Evolutionary conservation across 2,888 invertebrate genomes (phyloP).

Genomic region (Plebejus anna): DNA sequence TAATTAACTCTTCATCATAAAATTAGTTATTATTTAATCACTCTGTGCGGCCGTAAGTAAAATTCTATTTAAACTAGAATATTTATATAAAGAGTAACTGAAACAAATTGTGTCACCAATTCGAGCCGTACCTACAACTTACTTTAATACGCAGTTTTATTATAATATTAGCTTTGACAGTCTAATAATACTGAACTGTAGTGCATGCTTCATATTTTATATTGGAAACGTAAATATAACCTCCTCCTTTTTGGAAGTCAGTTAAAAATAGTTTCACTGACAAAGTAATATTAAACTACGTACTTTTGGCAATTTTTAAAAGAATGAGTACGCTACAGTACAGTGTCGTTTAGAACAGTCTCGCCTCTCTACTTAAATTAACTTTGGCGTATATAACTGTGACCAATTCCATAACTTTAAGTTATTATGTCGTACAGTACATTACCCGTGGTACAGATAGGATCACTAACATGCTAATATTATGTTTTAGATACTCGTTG

Average conservation of each 20-base stretch:
- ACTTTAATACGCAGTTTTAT: neutral
- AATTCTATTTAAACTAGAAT: neutral
- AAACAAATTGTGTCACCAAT: neutral
- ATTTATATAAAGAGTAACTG: neutral
- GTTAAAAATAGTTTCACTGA: too few relatives aligned
- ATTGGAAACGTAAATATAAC: neutral
- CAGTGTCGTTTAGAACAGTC: neutral
- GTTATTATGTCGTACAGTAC: conserved; percentile 18
- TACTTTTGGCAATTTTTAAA: neutral
- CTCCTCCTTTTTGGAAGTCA: too few relatives aligned
- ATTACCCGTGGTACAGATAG: neutral
- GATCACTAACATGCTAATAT: too few relatives aligned
- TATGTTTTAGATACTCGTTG: too few relatives aligned
- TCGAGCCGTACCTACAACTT: neutral
- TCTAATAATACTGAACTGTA: neutral
- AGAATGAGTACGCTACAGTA: neutral
- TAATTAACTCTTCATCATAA: too few relatives aligned
- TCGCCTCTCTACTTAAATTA: conserved; percentile 41
- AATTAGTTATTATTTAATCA: too few relatives aligned
- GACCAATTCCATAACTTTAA: conserved; percentile 49
- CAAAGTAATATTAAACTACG: neutral
- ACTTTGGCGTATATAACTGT: conserved; percentile 69
- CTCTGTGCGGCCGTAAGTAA: neutral
- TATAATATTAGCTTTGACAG: neutral
- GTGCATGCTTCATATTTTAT: neutral